phyloP scores from a whole-genome alignment of 2,113 vertebrate genomes.

The Silurus asotus region DNA sequence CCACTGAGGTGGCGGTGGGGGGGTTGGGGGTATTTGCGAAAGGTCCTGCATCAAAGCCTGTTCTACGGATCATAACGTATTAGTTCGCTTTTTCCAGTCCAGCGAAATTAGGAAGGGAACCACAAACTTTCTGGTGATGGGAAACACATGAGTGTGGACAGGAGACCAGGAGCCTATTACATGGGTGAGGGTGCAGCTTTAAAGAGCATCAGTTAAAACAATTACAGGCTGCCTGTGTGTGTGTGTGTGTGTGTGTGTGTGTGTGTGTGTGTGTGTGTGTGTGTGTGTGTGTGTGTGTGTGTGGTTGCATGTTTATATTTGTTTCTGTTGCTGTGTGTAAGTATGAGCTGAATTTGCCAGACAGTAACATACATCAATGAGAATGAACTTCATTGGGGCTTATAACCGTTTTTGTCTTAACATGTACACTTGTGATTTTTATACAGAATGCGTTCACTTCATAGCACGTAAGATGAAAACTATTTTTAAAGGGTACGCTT shows the following conservation, averaged over 20 bases:
- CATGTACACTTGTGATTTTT: neutral
- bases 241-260: conserved; percentile 15
- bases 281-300: conserved; percentile 22
- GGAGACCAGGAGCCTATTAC: conserved; percentile 76
- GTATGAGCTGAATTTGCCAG: neutral
- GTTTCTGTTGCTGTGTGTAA: neutral
- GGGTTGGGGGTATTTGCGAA: conserved; percentile 92
- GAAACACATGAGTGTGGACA: conserved; percentile 92
- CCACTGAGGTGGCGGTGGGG: conserved; percentile 79
- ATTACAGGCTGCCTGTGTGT: conserved; percentile 71
- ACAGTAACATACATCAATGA: neutral
- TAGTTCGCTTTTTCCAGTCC: conserved; percentile 99
- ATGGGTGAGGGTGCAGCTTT: conserved; percentile 74
- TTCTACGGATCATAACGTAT: conserved; percentile 95
- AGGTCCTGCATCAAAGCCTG: conserved; percentile 97
- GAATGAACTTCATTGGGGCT: neutral
- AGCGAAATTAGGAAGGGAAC: conserved; percentile 98
- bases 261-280: conserved; percentile 5
- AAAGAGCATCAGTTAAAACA: conserved; percentile 84
- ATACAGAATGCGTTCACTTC: neutral
- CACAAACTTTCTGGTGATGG: conserved; percentile 95
- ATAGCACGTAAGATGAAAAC: neutral
- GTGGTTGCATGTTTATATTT: conserved; percentile 16
- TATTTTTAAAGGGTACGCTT: neutral
- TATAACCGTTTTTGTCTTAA: neutral